These are phyloP conservation scores for Athetis lepigone DNA, from an alignment of 2,888 invertebrate species.

Conservation along the genomic window DNA sequence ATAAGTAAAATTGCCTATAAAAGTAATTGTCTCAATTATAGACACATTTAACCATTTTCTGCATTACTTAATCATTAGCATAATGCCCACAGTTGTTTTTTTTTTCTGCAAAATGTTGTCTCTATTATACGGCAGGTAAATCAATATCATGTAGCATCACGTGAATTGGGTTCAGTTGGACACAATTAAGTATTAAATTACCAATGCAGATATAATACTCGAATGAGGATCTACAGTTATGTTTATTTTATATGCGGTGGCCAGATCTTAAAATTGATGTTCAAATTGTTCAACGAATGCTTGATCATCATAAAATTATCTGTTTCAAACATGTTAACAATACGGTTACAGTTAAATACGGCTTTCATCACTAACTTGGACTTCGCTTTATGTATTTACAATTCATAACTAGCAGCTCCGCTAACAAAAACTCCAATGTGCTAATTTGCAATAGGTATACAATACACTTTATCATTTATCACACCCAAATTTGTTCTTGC, in stretches of 20 bases:
- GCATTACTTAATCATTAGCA: conserved; percentile 4
- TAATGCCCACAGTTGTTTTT: conserved; percentile 9
- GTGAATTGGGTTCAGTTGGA: conserved; percentile 17
- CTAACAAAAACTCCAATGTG: background rate
- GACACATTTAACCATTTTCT: background rate
- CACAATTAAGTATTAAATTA: too few relatives aligned
- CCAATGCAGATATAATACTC: too few relatives aligned
- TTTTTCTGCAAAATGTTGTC: conserved; percentile 15
- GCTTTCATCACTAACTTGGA: background rate
- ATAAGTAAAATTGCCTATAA: background rate
- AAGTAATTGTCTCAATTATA: background rate
- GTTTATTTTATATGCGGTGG: too few relatives aligned
- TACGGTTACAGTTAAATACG: background rate
- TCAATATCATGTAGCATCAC: conserved; percentile 19
- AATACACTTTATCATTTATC: background rate
- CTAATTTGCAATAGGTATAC: background rate
- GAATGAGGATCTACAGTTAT: too few relatives aligned
- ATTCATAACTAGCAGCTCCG: background rate
- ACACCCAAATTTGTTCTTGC: too few relatives aligned
- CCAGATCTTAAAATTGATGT: too few relatives aligned
- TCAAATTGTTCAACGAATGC: too few relatives aligned
- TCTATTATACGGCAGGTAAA: conserved; percentile 5
- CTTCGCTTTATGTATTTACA: background rate
- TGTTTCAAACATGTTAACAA: too few relatives aligned
- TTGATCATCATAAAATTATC: too few relatives aligned